A percentile compares a stretch with the other conserved stretches of the same genome.
phyloP scores from a whole-genome alignment of 2,113 vertebrate species.

The Sebastes schlegelii region DNA sequence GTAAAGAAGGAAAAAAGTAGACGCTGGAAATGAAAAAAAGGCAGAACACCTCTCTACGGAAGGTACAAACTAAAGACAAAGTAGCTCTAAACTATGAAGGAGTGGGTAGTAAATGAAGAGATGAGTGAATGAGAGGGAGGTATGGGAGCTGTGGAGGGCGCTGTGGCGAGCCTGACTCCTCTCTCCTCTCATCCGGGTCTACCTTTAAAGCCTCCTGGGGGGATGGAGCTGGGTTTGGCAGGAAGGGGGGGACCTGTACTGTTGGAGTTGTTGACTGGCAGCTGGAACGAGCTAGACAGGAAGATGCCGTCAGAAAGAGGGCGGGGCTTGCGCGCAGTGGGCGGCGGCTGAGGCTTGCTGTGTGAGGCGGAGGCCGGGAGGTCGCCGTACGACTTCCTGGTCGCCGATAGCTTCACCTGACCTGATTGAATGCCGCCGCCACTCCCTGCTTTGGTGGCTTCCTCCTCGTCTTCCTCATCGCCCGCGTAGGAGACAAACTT shows the following conservation, averaged over 20 bases:
- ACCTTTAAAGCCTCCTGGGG: conserved; percentile 88
- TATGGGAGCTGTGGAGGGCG: conserved; percentile 65
- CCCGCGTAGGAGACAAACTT: conserved; percentile 96
- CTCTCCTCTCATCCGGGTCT: conserved; percentile 82
- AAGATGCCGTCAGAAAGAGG: conserved; percentile 95
- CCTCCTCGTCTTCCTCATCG: conserved; percentile 85
- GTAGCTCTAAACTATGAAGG: conserved; percentile 57
- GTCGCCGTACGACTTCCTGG: conserved; percentile 92
- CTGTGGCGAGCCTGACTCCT: conserved; percentile 71
- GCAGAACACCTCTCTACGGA: conserved; percentile 47
- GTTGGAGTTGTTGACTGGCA: conserved; percentile 93
- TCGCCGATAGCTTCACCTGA: conserved; percentile 94
- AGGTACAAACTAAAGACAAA: conserved; percentile 44
- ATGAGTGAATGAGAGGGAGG: conserved; percentile 68
- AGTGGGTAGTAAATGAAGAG: conserved; percentile 49
- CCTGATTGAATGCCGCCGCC: conserved; percentile 86
- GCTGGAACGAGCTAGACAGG: conserved; percentile 94
- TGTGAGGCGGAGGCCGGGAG: conserved; percentile 87
- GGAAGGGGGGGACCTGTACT: conserved; percentile 91
- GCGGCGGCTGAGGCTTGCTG: conserved; percentile 81
- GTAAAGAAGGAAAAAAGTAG: conserved; percentile 47
- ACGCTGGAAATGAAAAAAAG: conserved; percentile 59
- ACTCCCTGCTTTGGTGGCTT: conserved; percentile 59
- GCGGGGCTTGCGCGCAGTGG: conserved; percentile 88
- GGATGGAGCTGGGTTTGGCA: conserved; percentile 87